Base-by-base conservation (phyloP, 2,113 vertebrate species). In the Anoplopoma fimbria region DNA sequence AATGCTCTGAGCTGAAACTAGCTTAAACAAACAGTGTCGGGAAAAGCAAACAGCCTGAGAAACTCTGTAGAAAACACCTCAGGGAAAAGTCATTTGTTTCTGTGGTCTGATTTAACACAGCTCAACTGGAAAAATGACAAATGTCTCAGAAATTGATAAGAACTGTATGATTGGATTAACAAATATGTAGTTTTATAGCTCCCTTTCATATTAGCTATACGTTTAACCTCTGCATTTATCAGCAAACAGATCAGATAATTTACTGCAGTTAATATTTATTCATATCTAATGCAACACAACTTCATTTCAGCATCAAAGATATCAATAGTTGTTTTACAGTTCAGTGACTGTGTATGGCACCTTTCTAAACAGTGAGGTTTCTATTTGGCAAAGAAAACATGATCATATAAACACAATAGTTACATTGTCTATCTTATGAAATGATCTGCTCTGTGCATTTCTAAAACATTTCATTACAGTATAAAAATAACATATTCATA, bases 11-110 rank as follows among this genome's bases (percentile, higher is more conserved):
- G 55, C 65, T 79, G 83, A 92, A 93, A 93, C 86, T 71, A 42
- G 77, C 86, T 83, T 89, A 82, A 89, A 74, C 73, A 91, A 93
- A 92, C 87, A 92, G 77, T 27, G 74, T 0, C 17, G 53, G 36
- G 64, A 77, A 91, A 87, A 79, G 57, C 80, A 92, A 93, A 91
- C 89, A 87, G 33, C 4, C 40, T 9, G 27, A 75, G 49, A 75
- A 86, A 84, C 81, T 85, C 53, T 74, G 47, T 55, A 51, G 31
- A 55, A 68, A 80, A 51, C 53, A 65, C 34, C 67, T 60, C 3
- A 12, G 21, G 21, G 15, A 25, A 53, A 62, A 74, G 10, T 33
- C 5, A 27, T 58, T 73, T 61, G 58, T 55, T 67, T 34, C 5
- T 3, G 4, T 65, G 6, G 15, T 36, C 2, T 38, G 42, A 79